Evolutionary conservation across 2,113 vertebrate species (phyloP), one percentile per base, ranked within the genome.

Genomic region (Neomonachus schauinslandi): DNA sequence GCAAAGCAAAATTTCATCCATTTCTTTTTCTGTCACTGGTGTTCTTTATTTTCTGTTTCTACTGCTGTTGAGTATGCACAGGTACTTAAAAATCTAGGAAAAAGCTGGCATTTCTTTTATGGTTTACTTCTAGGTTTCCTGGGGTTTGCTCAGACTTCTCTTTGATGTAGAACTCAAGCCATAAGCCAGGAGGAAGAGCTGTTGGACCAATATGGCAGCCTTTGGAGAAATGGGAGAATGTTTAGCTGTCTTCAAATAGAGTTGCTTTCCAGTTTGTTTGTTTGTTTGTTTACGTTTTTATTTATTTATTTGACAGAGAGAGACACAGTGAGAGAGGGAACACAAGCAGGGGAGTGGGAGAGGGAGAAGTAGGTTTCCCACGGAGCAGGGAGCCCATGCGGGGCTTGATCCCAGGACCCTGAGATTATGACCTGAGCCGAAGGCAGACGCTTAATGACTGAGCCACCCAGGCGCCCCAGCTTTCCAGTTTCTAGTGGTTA

Each of bases 31-130:
- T 76, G 7, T 84, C 57, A 12, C 76, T 59, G 51, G 36, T 93
- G 93, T 97, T 69, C 81, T 96, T 89, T 95, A 49, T 69, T 89
- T 67, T 69, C 84, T 95, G 22, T 39, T 42, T 95, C 22, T 33
- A 16, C 49, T 87, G 26, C 51, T 85, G 12, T 57, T 92, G 59
- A 84, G 11, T 82, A 61, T 76, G 74, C 84, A 7, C 79, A 13
- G 31, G 31, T 53, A 19, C 19, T 93, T 15, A 89, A 55, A 86
- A 59, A 74, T 51, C 55, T 72, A 79, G 33, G 65, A 59, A 86
- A 86, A 81, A 24, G 14, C 15, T 1, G 7, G 46, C 13, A 5
- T 39, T 96, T 84, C 59, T 77, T 85, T 67, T 76, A 14, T 72
- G 69, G 12, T 51, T 97, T 87, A 36, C 33, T 69, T 61, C n/a